Percentiles rank a stretch among this genome's conserved stretches.
Evolutionary conservation across 1,140 invertebrate genomes (phyloP).

Genomic region (Aplysia californica): DNA sequence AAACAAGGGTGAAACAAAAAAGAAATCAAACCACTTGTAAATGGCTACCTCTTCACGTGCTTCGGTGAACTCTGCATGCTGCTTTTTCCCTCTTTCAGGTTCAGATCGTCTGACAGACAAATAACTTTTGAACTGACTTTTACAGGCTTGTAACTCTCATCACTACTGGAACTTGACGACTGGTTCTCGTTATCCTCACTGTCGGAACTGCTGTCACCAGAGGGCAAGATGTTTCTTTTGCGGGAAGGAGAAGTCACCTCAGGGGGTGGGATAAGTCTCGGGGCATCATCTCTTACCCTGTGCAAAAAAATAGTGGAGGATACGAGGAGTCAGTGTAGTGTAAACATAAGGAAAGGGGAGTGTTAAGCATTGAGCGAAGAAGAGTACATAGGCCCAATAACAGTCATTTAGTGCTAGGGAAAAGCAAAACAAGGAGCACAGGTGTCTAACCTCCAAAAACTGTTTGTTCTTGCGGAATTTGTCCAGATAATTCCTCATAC

Average conservation of each 20-base stretch:
- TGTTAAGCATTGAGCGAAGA: no score
- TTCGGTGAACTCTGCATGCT: neutral
- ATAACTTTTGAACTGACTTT: constrained; percentile 34
- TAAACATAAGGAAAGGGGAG: neutral
- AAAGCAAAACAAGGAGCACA: neutral
- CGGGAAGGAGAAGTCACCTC: constrained; percentile 26
- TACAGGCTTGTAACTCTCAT: constrained; percentile 15
- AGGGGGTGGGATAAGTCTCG: constrained; percentile 38
- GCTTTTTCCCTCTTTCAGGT: constrained; percentile 6
- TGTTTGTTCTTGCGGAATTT: neutral
- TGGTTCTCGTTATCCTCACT: constrained; percentile 22
- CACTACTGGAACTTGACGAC: constrained; percentile 21
- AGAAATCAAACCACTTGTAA: no score
- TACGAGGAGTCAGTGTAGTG: neutral
- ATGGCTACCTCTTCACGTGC: constrained; percentile 16
- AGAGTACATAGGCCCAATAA: no score
- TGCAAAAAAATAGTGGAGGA: constrained; percentile 12
- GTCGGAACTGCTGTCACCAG: constrained; percentile 21
- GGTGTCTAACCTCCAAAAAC: neutral
- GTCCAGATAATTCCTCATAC: no score
- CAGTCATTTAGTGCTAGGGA: neutral
- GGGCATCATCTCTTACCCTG: constrained; percentile 56
- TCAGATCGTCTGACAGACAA: constrained; percentile 15
- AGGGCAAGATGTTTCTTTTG: constrained; percentile 31
- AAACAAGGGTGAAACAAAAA: no score